Base-by-base conservation (phyloP, 2,113 vertebrate species). In the Oceanites oceanicus region DNA sequence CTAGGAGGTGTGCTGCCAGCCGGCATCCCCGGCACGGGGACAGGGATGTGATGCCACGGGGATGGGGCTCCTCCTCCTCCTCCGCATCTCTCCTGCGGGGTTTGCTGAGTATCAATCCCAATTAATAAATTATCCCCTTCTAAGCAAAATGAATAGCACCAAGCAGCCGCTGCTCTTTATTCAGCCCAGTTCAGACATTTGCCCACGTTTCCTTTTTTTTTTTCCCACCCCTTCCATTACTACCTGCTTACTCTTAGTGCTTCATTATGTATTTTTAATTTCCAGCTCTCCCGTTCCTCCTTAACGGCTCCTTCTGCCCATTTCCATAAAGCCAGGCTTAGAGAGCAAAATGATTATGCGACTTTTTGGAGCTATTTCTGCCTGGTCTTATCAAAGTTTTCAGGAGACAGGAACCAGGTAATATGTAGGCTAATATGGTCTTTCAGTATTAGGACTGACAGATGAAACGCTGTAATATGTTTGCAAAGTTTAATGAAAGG, bases 401-500 rank as follows among this genome's bases (percentile, higher is more conserved):
- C 95, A 79, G 92, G 82, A 95, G 91, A 91, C 67, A 93, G 81
- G 89, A 83, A 74, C 65, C 86, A 86, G 73, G 70, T 80, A 96
- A 96, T 77, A 52, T 15, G 2, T 30, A 94, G 78, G 71, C 56
- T 97, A 83, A 91, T 70, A 42, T 34, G 70, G 58, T 62, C 93
- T 72, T 49, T 84, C n/a, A 49, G 56, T 68, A 81, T 96, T 78
- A 92, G 83, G 80, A 42, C 63, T 95, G 96, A 91, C 96, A 98
- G 93, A 86, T 53, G 87, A 96, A 96, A 97, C 6, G 47, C 62
- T 95, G 82, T 62, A 86, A 97, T 89, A 80, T 21, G 82, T 91
- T 93, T 78, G 84, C 82, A 92, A 97, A 96, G 96, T 91, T 74
- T 92, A 96, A 91, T 89, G 76, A 95, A 96, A 98, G 91, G 87